A percentile compares a stretch with the other conserved stretches of the same genome.
These are phyloP conservation scores for Halcyon smyrnensis DNA, from an alignment of 2,797 vertebrate species.

Conservation along the genomic window DNA sequence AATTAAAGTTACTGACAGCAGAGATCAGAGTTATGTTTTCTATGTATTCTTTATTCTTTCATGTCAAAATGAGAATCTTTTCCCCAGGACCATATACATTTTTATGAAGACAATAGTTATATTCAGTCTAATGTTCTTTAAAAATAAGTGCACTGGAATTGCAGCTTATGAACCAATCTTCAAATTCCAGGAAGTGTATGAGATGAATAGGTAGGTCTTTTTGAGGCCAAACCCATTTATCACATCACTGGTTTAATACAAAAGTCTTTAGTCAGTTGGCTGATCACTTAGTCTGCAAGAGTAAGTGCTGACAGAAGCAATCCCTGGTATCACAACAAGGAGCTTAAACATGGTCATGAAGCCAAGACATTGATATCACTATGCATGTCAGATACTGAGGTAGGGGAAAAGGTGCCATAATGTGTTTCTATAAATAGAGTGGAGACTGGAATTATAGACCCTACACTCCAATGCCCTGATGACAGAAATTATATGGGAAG, in stretches of 20 bases:
- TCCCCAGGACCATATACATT: background rate
- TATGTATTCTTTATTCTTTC: background rate
- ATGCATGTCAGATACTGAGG: background rate
- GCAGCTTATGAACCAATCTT: background rate
- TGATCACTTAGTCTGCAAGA: background rate
- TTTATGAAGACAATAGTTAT: background rate
- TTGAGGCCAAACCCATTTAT: background rate
- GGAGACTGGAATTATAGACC: background rate
- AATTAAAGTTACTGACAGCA: background rate
- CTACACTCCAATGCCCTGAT: background rate
- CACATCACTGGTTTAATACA: constrained; percentile 2
- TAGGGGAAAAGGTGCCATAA: background rate
- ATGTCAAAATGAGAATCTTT: background rate
- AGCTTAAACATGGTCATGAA: background rate
- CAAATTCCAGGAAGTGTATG: background rate
- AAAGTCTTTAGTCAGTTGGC: background rate
- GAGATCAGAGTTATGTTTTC: background rate
- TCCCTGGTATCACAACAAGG: background rate
- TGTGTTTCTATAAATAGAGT: background rate
- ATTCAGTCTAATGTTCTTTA: background rate
- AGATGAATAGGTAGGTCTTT: background rate
- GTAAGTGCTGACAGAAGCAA: constrained; percentile 4
- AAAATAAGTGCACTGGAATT: background rate
- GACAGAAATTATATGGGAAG: constrained; percentile 13
- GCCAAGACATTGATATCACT: background rate